These are phyloP conservation scores for Pungitius pungitius DNA, from an alignment of 2,113 vertebrate genomes.

Conservation along the genomic window DNA sequence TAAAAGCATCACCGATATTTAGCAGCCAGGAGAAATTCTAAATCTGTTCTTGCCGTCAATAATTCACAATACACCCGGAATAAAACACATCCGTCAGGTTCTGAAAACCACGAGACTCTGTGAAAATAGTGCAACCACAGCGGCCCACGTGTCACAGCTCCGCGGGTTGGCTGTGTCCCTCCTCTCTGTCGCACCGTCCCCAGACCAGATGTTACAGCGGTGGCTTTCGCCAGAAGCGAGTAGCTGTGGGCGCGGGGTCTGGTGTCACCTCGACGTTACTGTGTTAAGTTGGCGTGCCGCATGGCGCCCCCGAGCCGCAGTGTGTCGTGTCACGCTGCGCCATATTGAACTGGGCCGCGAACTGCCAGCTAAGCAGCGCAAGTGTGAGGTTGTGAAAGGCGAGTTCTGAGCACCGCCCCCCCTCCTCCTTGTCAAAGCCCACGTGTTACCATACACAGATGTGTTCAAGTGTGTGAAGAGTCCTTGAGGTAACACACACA, in stretches of 20 bases:
- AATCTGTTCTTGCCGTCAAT: conserved; percentile 4
- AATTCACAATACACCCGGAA: conserved; percentile 51
- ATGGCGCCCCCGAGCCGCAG: conserved; percentile 49
- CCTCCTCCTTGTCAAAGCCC: conserved; percentile 21
- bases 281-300: conserved; percentile 64
- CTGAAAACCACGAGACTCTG: too few species aligned
- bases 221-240: conserved; percentile 37
- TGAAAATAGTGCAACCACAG: too few species aligned
- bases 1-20: neutral
- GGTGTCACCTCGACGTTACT: conserved; percentile 57
- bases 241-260: conserved; percentile 38
- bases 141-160: too few species aligned
- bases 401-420: too few species aligned
- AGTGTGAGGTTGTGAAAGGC: conserved; percentile 56
- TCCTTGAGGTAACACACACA: conserved; percentile 49
- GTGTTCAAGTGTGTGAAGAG: conserved; percentile 34
- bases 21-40: neutral
- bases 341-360: conserved; percentile 57
- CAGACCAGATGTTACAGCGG: conserved; percentile 57
- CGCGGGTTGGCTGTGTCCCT: too few species aligned
- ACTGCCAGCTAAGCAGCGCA: conserved; percentile 49
- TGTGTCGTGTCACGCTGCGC: conserved; percentile 59
- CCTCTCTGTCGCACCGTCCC: conserved; percentile 23
- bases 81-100: conserved; percentile 61
- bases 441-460: conserved; percentile 23